Conservation (phyloP, 2,113 vertebrate species). For the Tympanuchus pallidicinctus region DNA sequence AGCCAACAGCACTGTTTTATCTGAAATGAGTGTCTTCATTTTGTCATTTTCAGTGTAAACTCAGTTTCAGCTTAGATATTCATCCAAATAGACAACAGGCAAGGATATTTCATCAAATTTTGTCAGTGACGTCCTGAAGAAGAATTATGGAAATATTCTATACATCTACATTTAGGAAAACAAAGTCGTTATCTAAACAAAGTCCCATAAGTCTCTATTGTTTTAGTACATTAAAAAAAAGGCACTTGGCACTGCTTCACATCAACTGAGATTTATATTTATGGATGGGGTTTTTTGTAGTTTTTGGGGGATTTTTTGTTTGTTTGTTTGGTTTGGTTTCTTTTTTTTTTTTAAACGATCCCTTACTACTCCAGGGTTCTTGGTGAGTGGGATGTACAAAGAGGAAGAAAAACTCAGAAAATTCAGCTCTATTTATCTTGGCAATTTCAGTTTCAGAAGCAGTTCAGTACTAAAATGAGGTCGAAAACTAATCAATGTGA, state of each 20-base stretch:
- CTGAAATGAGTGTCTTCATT: accelerated
- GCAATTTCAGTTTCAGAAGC: constrained; percentile 23
- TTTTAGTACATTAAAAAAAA: background rate
- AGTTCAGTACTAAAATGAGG: background rate
- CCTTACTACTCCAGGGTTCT: background rate
- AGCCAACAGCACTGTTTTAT: constrained; percentile 1
- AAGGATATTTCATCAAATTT: background rate
- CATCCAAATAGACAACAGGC: background rate
- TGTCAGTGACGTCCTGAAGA: background rate
- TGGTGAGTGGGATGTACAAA: background rate
- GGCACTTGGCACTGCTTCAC: background rate
- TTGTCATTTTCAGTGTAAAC: background rate
- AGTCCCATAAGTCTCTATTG: background rate
- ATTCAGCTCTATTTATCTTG: background rate
- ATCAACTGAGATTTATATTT: background rate
- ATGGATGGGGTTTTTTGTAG: too few species aligned
- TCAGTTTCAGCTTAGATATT: background rate
- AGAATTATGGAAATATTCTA: background rate
- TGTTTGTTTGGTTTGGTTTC: too few species aligned
- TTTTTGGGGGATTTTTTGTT: too few species aligned
- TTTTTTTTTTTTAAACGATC: background rate
- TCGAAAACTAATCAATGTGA: background rate
- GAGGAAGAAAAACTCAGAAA: constrained; percentile 25
- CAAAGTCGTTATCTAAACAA: background rate
- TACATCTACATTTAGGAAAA: background rate